Evolutionary conservation across 2,113 vertebrate genomes (phyloP).

Genomic region (Anolis sagrei): DNA sequence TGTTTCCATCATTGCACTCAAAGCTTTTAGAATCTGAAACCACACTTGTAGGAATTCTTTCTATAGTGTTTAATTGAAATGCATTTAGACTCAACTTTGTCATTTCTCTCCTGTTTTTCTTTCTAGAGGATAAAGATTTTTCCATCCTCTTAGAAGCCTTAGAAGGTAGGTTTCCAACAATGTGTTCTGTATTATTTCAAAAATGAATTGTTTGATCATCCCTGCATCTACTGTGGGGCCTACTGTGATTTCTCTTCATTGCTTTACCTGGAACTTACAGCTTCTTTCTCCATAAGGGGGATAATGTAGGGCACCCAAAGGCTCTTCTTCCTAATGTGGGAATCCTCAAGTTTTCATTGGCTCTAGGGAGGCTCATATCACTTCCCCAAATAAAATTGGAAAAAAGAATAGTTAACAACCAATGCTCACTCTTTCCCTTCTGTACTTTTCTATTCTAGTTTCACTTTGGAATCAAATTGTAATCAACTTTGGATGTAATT

Average conservation of each 20-base stretch:
- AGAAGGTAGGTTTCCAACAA: slow-evolving; percentile 80
- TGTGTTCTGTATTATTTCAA: background rate
- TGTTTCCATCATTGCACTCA: background rate
- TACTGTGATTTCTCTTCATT: background rate
- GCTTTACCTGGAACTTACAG: background rate
- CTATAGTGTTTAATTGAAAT: too few species aligned
- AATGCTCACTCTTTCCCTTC: too few species aligned
- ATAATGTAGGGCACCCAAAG: background rate
- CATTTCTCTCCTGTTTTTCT: background rate
- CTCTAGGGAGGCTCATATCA: background rate
- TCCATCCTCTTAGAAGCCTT: slow-evolving; percentile 90
- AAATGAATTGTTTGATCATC: background rate
- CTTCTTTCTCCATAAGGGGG: too few species aligned
- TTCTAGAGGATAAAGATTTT: slow-evolving; percentile 96
- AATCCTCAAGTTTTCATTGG: background rate
- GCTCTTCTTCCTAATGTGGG: background rate
- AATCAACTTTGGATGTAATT: background rate
- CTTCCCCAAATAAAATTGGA: too few species aligned
- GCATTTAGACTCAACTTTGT: slow-evolving; percentile 8
- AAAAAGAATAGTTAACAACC: background rate
- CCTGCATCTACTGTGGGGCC: background rate
- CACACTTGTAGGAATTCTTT: background rate
- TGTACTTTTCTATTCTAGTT: background rate
- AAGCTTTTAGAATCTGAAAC: background rate
- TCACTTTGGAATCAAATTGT: background rate